phyloP scores from a whole-genome alignment of 2,113 vertebrate genomes.

The Sorex araneus region DNA sequence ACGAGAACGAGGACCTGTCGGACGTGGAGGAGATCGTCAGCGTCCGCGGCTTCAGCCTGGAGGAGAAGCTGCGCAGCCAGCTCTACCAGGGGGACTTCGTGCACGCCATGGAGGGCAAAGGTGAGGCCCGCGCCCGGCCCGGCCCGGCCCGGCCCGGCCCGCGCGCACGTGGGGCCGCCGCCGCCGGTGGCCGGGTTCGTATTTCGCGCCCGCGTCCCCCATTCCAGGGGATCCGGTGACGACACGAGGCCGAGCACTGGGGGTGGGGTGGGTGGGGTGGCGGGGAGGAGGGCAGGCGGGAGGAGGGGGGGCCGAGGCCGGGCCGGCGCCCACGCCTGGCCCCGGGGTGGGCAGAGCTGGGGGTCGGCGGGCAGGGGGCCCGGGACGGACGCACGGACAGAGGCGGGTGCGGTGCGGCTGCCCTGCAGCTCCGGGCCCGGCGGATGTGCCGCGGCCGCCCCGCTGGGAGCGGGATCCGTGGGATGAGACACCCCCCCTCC shows the following conservation, averaged over 20 bases:
- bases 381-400: not conserved
- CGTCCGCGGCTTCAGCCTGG: constrained; percentile 95
- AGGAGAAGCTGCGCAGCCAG: constrained; percentile 95
- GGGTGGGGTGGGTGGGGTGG: constrained; percentile 55
- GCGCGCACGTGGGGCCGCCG: constrained; percentile 86
- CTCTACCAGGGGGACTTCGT: constrained; percentile 93
- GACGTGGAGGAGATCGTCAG: constrained; percentile 97
- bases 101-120: constrained; percentile 95
- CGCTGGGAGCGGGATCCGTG: not conserved
- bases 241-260: constrained; percentile 78
- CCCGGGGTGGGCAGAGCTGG: constrained; percentile 60
- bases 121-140: constrained; percentile 85
- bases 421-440: not conserved
- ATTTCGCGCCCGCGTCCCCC: constrained; percentile 90
- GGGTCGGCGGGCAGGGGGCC: constrained; percentile 34
- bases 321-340: constrained; percentile 36
- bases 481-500: not conserved
- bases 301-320: constrained; percentile 74
- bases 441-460: not conserved
- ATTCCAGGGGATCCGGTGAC: constrained; percentile 88
- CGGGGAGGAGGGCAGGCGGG: constrained; percentile 61
- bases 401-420: constrained; percentile 48
- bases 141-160: constrained; percentile 9
- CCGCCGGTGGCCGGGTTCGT: constrained; percentile 85
- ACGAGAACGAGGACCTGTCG: constrained; percentile 96